Base-by-base conservation (phyloP, 2,113 vertebrate genomes). In the Excalfactoria chinensis region DNA sequence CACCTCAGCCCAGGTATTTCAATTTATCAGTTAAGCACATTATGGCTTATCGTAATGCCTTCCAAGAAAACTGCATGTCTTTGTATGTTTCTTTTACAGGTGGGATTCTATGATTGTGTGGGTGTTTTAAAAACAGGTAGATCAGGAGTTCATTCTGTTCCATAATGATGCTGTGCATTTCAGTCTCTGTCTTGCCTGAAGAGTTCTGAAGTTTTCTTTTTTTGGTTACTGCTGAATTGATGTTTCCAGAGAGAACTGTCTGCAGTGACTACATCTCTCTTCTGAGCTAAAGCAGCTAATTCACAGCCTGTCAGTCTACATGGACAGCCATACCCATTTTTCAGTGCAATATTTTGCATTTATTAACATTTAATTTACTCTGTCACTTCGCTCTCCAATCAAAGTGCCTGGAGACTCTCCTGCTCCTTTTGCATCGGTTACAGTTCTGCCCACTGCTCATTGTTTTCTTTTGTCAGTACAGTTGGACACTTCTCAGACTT, bases 311-410 rank as follows among this genome's bases (percentile, higher is more conserved):
- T 89, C 93, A 87, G 56, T 91, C 89, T 87, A 0, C 56, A 55
- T 76, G 63, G 87, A 89, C 71, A 76, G n/a, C 76, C 10, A 7
- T 62, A 34, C 25, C 72, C 12, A 16, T 40, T 84, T 83, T 90
- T 48, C 40, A 44, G 26, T 67, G 59, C 66, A 70, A 22, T 85
- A 55, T 79, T 91, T 89, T 87, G 20, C 93, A 89, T 93, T 94
- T 89, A 85, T 93, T 93, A 95, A 85, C 85, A 80, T 63, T 78
- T 79, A 92, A 95, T 93, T 87, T 80, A 80, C 55, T 70, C 82
- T 83, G 79, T 93, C 85, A 70, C 68, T 93, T 88, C 88, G 9
- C 87, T 89, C 55, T 79, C 67, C 82, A 87, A 0, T 87, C 82
- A 13, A 22, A 41, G 59, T 32, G 44, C 85, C 87, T 89, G 13